Base-by-base conservation (phyloP, 2,888 invertebrate genomes). In the Tenthredo distinguenda region DNA sequence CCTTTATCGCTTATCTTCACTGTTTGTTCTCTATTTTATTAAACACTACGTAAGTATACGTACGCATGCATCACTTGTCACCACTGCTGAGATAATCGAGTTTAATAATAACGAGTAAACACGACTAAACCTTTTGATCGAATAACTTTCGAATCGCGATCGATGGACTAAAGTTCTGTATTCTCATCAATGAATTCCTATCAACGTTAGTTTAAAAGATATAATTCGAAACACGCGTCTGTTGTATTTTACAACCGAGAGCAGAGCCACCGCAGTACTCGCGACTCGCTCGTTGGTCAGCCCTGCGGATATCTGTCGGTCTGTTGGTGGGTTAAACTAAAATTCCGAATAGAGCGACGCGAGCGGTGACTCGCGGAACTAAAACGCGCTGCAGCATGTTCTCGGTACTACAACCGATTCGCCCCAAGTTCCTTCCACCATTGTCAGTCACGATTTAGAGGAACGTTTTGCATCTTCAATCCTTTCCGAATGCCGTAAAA, bases 281-380 rank as follows among this genome's bases (percentile, higher is more conserved):
- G 84, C 85, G 84, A 88, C 90, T 92, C 91, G 91, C 88, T 91
- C 92, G 88, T 90, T 89, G 88, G 90, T 90, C 92, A 89, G 90
- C 88, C 89, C 89, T 91, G 90, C 91, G 91, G 89, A 91, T 91
- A 91, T 92, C 92, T 92, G 91, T 85, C 87, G 87, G 85, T 87
- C 58, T n/a, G 77, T 34, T 40, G 12, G 58, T 62, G n/a, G 81
- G n/a, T 81, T 55, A 55, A 47, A 77, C 26, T 81, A 21, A 62
- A 81, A 81, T 81, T 81, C 62, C 81, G 58, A 81, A 58, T 10
- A n/a, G 62, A 81, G 62, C 58, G 26, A 62, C 0, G 21, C 34
- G 37, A n/a, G 37, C 43, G 81, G 81, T 37, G 37, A 9, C 12
- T 62, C 40, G 15, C 4, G 5, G 58, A 40, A 81, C 81, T 81